Conservation (phyloP, 2,888 invertebrate genomes). For the Stenolophus ochropezus region DNA sequence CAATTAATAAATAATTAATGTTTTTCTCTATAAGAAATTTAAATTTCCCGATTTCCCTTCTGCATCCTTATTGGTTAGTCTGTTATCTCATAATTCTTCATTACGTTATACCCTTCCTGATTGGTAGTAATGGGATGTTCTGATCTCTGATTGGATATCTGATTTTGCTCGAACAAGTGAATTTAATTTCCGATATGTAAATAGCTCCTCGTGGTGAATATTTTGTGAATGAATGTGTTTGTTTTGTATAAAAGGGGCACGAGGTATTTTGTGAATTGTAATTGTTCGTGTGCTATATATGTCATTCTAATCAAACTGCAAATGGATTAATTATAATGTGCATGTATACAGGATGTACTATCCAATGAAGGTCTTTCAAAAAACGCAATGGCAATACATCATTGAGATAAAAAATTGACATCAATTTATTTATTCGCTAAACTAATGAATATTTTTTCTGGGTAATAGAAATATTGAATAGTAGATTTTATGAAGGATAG, state of each 20-base stretch:
- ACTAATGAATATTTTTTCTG: neutral
- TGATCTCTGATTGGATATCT: neutral
- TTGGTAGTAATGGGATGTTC: neutral
- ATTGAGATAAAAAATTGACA: neutral
- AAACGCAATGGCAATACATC: neutral
- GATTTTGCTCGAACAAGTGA: slow-evolving; percentile 24
- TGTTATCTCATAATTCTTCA: neutral
- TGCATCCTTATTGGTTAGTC: neutral
- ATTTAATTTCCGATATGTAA: slow-evolving; percentile 50
- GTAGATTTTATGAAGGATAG: too few relatives aligned
- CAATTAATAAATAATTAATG: neutral
- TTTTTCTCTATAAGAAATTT: neutral
- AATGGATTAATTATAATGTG: slow-evolving; percentile 25
- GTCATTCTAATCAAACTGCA: slow-evolving; percentile 22
- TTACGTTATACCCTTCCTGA: neutral
- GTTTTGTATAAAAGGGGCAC: slow-evolving; percentile 35
- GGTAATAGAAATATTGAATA: too few relatives aligned
- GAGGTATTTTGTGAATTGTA: slow-evolving; percentile 1
- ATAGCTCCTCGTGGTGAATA: slow-evolving; percentile 7
- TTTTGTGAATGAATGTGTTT: slow-evolving; percentile 44
- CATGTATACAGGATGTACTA: neutral
- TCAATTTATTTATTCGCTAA: neutral
- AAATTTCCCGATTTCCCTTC: neutral
- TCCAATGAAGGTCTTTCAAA: neutral
- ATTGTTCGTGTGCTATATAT: slow-evolving; percentile 24